These are phyloP conservation scores for Epinephelus cyanopodus DNA, from an alignment of 2,113 vertebrate species.

Conservation along the genomic window DNA sequence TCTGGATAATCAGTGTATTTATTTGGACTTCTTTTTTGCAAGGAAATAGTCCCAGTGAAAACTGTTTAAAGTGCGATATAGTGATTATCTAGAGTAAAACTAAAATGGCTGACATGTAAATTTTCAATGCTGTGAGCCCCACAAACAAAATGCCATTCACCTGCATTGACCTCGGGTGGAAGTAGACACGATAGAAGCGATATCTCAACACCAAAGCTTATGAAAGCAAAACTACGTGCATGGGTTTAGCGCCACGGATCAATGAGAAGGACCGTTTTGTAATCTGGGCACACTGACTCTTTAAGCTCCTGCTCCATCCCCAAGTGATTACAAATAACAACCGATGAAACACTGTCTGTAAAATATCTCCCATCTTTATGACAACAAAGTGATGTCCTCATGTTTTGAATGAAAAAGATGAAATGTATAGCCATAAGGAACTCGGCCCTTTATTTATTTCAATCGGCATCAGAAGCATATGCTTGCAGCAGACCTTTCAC, in stretches of 20 bases:
- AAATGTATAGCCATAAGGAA: constrained; percentile 35
- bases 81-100: not conserved
- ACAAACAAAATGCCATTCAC: not conserved
- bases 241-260: not conserved
- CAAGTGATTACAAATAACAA: constrained; percentile 1
- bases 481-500: constrained; percentile 80
- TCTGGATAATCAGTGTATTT: not conserved
- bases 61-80: not conserved
- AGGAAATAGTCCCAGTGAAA: not conserved
- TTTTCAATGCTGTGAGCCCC: not conserved
- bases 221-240: not conserved
- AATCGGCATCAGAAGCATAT: constrained; percentile 80
- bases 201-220: not conserved
- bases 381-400: not conserved
- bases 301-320: not conserved
- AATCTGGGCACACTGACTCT: not conserved
- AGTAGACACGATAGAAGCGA: not conserved
- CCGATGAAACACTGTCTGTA: not conserved
- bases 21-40: not conserved
- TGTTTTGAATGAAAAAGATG: constrained; percentile 11
- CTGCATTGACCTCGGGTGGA: not conserved
- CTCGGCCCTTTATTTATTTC: constrained; percentile 72
- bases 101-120: not conserved
- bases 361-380: not conserved
- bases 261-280: not conserved